phyloP scores from a whole-genome alignment of 2,797 vertebrate genomes.

The Sus cebifrons region DNA sequence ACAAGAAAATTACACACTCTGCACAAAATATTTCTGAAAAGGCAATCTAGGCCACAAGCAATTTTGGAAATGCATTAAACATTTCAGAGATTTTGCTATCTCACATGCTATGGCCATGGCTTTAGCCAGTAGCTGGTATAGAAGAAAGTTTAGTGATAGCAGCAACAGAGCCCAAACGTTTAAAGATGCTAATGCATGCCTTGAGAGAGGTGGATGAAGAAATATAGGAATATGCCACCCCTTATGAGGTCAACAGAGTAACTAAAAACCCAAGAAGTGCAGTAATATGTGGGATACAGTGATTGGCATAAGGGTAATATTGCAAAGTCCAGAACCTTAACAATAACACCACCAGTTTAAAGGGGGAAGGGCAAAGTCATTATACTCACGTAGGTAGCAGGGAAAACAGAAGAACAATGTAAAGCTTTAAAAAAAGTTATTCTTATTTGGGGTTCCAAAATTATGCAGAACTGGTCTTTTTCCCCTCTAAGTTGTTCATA shows the following conservation, averaged over 20 bases:
- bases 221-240: background rate
- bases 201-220: background rate
- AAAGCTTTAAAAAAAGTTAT: constrained; percentile 17
- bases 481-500: background rate
- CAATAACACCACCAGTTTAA: background rate
- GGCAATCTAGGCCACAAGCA: constrained; percentile 10
- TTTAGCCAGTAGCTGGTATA: background rate
- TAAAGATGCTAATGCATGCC: background rate
- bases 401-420: constrained; percentile 11
- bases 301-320: background rate
- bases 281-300: background rate
- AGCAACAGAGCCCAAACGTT: background rate
- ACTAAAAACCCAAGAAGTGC: background rate
- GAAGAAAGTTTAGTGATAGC: background rate
- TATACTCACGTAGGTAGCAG: background rate
- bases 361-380: background rate
- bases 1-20: constrained; percentile 74
- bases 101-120: background rate
- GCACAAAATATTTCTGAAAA: constrained; percentile 63
- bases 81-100: background rate
- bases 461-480: background rate
- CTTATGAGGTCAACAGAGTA: background rate
- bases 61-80: constrained; percentile 46
- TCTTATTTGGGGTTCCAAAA: background rate
- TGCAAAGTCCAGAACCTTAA: background rate